These are phyloP conservation scores for Drosophila meridionalis DNA, from an alignment of 2,888 invertebrate species.

Conservation along the genomic window DNA sequence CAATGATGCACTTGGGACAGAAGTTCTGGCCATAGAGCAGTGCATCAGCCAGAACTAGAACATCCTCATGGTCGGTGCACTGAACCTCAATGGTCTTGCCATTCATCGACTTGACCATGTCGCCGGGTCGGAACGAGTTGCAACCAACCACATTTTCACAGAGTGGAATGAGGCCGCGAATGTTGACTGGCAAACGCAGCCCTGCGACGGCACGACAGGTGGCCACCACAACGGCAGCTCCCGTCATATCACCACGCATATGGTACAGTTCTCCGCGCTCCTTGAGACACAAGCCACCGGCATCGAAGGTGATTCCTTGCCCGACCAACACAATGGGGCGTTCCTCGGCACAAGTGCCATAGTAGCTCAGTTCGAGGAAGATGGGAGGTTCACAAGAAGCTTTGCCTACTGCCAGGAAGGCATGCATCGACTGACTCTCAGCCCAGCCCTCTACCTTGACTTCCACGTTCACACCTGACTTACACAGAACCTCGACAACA, in stretches of 20 bases:
- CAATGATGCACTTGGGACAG: conserved; percentile 89
- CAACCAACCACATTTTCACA: conserved; percentile 93
- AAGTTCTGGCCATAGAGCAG: conserved; percentile 89
- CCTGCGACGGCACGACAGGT: conserved; percentile 89
- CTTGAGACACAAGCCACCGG: conserved; percentile 91
- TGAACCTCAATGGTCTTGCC: conserved; percentile 89
- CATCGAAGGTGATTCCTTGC: conserved; percentile 89
- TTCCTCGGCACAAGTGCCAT: conserved; percentile 87
- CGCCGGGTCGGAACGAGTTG: conserved; percentile 91
- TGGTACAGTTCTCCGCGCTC: conserved; percentile 59
- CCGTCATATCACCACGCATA: conserved; percentile 95
- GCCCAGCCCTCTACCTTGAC: conserved; percentile 88
- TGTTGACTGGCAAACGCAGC: conserved; percentile 89
- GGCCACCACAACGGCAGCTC: conserved; percentile 92
- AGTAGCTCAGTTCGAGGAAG: conserved; percentile 91
- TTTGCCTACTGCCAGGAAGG: conserved; percentile 90
- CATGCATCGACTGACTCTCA: conserved; percentile 91
- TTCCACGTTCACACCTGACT: conserved; percentile 82
- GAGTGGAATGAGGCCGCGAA: conserved; percentile 90
- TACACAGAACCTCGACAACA: conserved; percentile 84
- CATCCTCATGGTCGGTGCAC: conserved; percentile 92
- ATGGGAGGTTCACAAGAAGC: conserved; percentile 92
- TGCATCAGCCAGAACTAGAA: conserved; percentile 91
- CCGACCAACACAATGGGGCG: conserved; percentile 91
- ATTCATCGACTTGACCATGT: conserved; percentile 90